These are phyloP conservation scores for Harpalus rubripes DNA, from an alignment of 2,888 invertebrate genomes.

Conservation along the genomic window DNA sequence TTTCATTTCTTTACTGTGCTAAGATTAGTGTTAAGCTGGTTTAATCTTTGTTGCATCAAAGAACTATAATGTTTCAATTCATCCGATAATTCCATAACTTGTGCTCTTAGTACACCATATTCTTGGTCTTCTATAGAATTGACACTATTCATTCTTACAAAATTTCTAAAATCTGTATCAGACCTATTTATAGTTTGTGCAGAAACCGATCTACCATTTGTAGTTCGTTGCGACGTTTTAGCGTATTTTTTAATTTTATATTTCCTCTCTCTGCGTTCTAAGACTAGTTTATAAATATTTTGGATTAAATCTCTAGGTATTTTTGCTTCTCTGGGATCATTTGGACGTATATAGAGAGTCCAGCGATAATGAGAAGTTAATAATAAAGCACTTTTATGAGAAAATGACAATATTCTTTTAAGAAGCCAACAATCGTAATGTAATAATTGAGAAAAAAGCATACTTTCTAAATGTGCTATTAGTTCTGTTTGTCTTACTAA, in stretches of 20 bases:
- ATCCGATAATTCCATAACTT: slow-evolving; percentile 60
- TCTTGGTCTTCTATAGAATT: slow-evolving; percentile 50
- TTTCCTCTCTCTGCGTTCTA: slow-evolving; percentile 82
- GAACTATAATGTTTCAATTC: slow-evolving; percentile 58
- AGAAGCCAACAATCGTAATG: slow-evolving; percentile 81
- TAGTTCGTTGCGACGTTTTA: slow-evolving; percentile 50
- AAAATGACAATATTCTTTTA: slow-evolving; percentile 81
- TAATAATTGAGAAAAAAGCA: slow-evolving; percentile 88
- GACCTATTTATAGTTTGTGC: slow-evolving; percentile 56
- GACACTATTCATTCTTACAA: slow-evolving; percentile 11
- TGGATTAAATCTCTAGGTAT: slow-evolving; percentile 88
- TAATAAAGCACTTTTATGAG: slow-evolving; percentile 87
- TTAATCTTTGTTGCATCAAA: slow-evolving; percentile 59
- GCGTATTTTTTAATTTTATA: slow-evolving; percentile 78
- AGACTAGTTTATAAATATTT: slow-evolving; percentile 87
- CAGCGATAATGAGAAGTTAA: slow-evolving; percentile 87
- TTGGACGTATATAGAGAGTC: slow-evolving; percentile 87
- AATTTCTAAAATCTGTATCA: slow-evolving; percentile 49
- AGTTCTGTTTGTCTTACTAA: slow-evolving; percentile 90
- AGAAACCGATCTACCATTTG: slow-evolving; percentile 48
- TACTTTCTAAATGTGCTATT: slow-evolving; percentile 89
- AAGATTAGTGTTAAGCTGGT: slow-evolving; percentile 30
- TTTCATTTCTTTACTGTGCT: slow-evolving; percentile 49
- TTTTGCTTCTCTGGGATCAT: slow-evolving; percentile 89
- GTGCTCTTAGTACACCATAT: slow-evolving; percentile 25